phyloP scores from a whole-genome alignment of 2,113 vertebrate species.

The Chionis minor region DNA sequence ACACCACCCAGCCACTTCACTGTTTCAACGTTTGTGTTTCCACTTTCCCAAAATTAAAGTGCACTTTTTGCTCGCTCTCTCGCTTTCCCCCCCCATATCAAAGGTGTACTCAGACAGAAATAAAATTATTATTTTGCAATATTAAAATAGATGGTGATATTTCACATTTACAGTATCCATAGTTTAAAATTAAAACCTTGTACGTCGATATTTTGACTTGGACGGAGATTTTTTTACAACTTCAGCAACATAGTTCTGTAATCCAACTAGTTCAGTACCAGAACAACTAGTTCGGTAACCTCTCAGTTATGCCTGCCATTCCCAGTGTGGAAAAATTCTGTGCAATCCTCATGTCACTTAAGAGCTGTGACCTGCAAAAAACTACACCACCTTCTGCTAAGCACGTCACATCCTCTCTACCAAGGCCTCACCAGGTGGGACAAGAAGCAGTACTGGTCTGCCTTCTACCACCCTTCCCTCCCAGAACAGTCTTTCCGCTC shows the following conservation, averaged over 20 bases:
- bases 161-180: background rate
- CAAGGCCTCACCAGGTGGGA: background rate
- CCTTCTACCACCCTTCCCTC: background rate
- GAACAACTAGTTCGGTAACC: background rate
- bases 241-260: background rate
- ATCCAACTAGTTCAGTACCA: background rate
- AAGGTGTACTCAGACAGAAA: background rate
- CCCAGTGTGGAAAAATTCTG: background rate
- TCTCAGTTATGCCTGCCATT: background rate
- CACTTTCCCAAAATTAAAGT: background rate
- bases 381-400: background rate
- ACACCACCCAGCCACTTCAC: background rate
- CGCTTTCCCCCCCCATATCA: background rate
- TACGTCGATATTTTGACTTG: background rate
- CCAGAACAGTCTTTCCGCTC: background rate
- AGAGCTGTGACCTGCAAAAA: background rate
- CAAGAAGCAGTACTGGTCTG: background rate
- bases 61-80: background rate
- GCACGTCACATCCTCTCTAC: background rate
- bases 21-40: background rate
- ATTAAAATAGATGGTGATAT: background rate
- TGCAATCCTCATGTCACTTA: background rate
- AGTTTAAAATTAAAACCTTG: background rate
- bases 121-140: background rate
- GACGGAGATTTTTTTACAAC: background rate